Conservation (phyloP, 2,113 vertebrate genomes). For the Hydropotes inermis region DNA sequence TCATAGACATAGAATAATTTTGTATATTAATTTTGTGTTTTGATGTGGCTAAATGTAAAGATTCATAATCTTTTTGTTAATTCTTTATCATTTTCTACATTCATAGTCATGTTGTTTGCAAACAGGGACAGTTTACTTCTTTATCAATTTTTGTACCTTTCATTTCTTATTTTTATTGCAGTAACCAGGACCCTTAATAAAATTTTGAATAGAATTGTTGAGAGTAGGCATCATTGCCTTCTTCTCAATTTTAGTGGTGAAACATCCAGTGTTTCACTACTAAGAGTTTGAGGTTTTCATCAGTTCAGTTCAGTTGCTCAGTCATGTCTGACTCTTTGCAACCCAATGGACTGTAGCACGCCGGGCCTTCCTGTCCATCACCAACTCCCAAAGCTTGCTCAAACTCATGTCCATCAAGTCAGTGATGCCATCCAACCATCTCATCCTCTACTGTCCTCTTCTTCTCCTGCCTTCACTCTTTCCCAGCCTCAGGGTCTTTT, state of each 20-base stretch:
- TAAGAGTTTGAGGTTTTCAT: not conserved
- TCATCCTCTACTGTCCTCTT: not conserved
- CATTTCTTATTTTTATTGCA: not conserved
- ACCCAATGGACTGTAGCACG: not conserved
- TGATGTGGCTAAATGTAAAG: not conserved
- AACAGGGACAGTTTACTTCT: not conserved
- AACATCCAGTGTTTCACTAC: not conserved
- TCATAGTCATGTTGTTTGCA: not conserved
- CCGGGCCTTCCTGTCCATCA: not conserved
- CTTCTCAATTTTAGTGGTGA: not conserved
- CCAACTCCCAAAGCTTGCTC: not conserved
- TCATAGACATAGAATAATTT: not conserved
- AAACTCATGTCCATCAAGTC: not conserved
- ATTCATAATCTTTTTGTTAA: constrained; percentile 3
- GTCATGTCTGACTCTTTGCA: not conserved
- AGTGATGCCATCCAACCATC: not conserved
- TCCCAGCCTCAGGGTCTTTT: not conserved
- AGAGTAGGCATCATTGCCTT: not conserved
- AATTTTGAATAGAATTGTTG: not conserved
- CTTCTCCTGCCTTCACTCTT: not conserved
- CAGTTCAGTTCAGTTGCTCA: not conserved
- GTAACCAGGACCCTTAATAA: not conserved
- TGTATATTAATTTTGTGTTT: not conserved
- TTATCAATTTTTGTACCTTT: not conserved
- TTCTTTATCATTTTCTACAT: not conserved